A percentile compares a stretch with the other conserved stretches of the same genome.
These are phyloP conservation scores for Caenorhabditis sp. DNA, from an alignment of 2,888 invertebrate genomes.

Conservation along the genomic window DNA sequence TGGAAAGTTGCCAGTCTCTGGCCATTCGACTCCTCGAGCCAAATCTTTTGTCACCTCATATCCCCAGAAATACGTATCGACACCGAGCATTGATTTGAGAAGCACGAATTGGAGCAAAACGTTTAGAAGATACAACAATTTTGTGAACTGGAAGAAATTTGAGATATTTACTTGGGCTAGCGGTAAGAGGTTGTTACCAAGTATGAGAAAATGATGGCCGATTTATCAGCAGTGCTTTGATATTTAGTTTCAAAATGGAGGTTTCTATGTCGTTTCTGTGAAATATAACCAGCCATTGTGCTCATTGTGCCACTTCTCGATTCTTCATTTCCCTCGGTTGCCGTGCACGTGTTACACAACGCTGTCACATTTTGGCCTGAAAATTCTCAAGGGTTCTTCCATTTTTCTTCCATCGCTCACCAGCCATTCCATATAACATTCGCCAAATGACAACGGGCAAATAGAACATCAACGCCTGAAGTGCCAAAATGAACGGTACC, in stretches of 20 bases:
- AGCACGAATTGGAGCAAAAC: slow-evolving; percentile 66
- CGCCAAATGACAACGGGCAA: slow-evolving; percentile 69
- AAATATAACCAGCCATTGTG: slow-evolving; percentile 56
- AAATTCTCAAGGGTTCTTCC: neutral
- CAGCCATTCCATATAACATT: slow-evolving; percentile 52
- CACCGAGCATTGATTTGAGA: slow-evolving; percentile 66
- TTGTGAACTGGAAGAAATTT: slow-evolving; percentile 55
- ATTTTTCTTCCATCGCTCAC: slow-evolving; percentile 17
- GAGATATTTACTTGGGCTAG: neutral
- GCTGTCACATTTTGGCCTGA: slow-evolving; percentile 65
- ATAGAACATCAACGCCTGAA: slow-evolving; percentile 69
- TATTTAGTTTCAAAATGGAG: slow-evolving; percentile 22
- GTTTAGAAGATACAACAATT: slow-evolving; percentile 64
- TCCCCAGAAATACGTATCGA: slow-evolving; percentile 67
- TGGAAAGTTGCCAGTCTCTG: slow-evolving; percentile 68
- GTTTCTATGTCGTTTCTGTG: slow-evolving; percentile 40
- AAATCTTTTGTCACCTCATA: slow-evolving; percentile 63
- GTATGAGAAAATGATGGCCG: slow-evolving; percentile 47
- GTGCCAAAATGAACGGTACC: slow-evolving; percentile 69
- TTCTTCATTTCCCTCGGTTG: slow-evolving; percentile 66
- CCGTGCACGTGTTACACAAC: slow-evolving; percentile 66
- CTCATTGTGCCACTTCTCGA: slow-evolving; percentile 63
- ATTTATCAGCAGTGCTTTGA: slow-evolving; percentile 21
- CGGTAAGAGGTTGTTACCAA: slow-evolving; percentile 39
- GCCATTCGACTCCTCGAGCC: slow-evolving; percentile 66